phyloP scores from a whole-genome alignment of 2,797 vertebrate genomes.

The Melopsittacus undulatus region DNA sequence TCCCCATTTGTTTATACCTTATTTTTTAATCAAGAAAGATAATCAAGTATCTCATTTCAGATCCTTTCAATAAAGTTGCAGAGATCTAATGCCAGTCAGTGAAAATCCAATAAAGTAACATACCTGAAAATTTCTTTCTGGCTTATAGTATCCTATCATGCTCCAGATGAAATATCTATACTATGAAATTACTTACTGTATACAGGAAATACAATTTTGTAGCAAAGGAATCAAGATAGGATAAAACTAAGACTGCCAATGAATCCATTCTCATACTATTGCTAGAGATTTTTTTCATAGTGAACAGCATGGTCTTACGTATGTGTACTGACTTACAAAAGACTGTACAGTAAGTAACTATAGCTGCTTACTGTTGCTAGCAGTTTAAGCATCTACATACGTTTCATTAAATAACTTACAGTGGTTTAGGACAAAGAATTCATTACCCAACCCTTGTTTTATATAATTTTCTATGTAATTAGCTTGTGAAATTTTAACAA shows the following conservation, averaged over 20 bases:
- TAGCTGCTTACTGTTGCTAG: not conserved
- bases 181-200: not conserved
- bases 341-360: not conserved
- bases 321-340: not conserved
- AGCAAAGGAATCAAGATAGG: not conserved
- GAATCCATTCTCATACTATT: not conserved
- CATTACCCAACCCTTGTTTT: not conserved
- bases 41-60: not conserved
- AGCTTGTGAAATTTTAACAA: not conserved
- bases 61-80: not conserved
- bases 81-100: not conserved
- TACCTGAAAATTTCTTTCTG: not conserved
- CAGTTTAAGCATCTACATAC: not conserved
- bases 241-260: not conserved
- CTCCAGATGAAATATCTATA: not conserved
- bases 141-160: not conserved
- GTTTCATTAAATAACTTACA: not conserved
- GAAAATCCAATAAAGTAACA: not conserved
- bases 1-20: not conserved
- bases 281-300: not conserved
- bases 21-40: not conserved
- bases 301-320: not conserved
- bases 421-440: not conserved
- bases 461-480: not conserved
- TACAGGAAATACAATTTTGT: not conserved